These are phyloP conservation scores for Pogonomyrmex barbatus DNA, from an alignment of 1,140 invertebrate species.

Conservation along the genomic window DNA sequence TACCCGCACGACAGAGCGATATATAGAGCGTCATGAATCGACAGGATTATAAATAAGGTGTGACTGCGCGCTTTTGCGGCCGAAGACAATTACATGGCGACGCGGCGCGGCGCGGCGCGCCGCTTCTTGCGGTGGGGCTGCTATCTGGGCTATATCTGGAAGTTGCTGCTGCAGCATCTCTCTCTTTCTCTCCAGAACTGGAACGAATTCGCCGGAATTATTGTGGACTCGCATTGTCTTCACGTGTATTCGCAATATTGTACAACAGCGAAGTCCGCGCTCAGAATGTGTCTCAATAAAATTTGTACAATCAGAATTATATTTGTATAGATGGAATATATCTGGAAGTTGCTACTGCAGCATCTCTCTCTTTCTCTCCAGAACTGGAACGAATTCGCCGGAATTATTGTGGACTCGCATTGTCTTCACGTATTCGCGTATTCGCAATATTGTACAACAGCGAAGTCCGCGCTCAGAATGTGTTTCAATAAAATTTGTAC, in stretches of 20 bases:
- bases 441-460: conserved; percentile 4
- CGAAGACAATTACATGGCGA: conserved; percentile 31
- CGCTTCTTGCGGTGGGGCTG: conserved; percentile 4
- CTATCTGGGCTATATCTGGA: conserved; percentile 25
- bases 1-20: conserved; percentile 38
- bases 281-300: background rate
- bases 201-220: conserved; percentile 52
- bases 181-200: conserved; percentile 15
- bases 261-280: background rate
- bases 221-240: background rate
- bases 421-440: background rate
- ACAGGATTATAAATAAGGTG: conserved; percentile 60
- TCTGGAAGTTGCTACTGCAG: background rate
- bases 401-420: conserved; percentile 29
- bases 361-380: conserved; percentile 10
- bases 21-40: conserved; percentile 55
- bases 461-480: too few relatives aligned
- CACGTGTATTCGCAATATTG: conserved; percentile 6
- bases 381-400: conserved; percentile 43
- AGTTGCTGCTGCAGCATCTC: conserved; percentile 4
- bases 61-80: conserved; percentile 55
- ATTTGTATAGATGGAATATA: background rate
- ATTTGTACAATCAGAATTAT: too few relatives aligned
- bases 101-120: background rate
- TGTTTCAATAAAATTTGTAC: too few relatives aligned